Conservation (phyloP, 2,113 vertebrate genomes). For the Hemibagrus wyckioides region DNA sequence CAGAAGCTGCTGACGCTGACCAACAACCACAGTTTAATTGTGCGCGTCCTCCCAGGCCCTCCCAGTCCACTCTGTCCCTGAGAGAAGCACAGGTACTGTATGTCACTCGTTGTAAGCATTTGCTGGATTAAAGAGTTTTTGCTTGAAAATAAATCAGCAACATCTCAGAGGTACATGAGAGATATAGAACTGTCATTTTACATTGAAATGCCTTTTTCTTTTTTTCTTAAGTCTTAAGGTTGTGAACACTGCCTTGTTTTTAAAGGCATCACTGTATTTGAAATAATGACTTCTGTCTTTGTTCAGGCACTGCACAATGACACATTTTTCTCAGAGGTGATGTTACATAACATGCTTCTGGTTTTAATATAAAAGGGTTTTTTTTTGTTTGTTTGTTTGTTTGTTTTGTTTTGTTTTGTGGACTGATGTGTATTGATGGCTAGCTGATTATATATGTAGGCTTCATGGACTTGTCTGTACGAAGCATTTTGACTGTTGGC, state of each 20-base stretch:
- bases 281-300: conserved; percentile 36
- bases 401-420: conserved; percentile 6
- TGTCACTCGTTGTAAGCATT: conserved; percentile 46
- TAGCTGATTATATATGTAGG: conserved; percentile 26
- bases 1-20: conserved; percentile 64
- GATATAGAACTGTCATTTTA: conserved; percentile 54
- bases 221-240: conserved; percentile 44
- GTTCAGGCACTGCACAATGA: conserved; percentile 42
- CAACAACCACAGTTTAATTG: conserved; percentile 68
- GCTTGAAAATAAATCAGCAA: conserved; percentile 57
- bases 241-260: conserved; percentile 58
- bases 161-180: conserved; percentile 49
- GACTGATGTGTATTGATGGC: conserved; percentile 16
- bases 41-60: conserved; percentile 56
- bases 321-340: conserved; percentile 45
- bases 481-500: conserved; percentile 5
- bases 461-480: neutral
- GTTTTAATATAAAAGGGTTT: conserved; percentile 16
- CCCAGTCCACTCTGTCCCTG: conserved; percentile 56
- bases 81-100: conserved; percentile 69
- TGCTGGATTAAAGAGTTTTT: conserved; percentile 53
- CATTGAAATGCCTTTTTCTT: conserved; percentile 52
- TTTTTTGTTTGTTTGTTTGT: neutral
- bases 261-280: conserved; percentile 51
- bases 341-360: conserved; percentile 16